phyloP scores from a whole-genome alignment of 2,888 invertebrate genomes.

The Steromphala cineraria region DNA sequence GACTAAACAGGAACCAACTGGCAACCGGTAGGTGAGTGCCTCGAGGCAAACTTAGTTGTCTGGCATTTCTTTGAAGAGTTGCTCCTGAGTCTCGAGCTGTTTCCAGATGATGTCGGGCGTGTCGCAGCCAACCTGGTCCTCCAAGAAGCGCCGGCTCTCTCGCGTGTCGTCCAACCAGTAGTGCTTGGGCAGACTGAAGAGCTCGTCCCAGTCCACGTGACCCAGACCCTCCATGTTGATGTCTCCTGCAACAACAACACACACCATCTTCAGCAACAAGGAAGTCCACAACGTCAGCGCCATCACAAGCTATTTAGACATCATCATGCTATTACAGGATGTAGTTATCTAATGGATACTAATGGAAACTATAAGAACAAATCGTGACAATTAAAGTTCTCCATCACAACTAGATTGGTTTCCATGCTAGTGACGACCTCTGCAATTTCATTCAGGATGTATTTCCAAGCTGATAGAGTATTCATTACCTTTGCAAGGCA shows the following conservation, averaged over 20 bases:
- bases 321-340: too few relatives aligned
- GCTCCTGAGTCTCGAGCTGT: constrained; percentile 82
- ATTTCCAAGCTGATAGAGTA: background rate
- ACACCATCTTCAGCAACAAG: background rate
- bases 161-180: constrained; percentile 91
- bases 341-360: background rate
- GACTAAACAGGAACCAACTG: background rate
- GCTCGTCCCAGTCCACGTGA: constrained; percentile 83
- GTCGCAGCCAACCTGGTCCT: constrained; percentile 92
- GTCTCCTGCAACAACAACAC: constrained; percentile 61
- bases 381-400: too few relatives aligned
- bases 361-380: background rate
- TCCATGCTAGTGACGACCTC: background rate
- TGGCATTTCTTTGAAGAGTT: constrained; percentile 46
- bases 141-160: constrained; percentile 90
- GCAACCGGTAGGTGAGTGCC: too few relatives aligned
- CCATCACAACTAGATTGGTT: background rate
- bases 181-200: constrained; percentile 92
- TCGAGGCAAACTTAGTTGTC: background rate
- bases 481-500: constrained; percentile 70
- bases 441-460: background rate
- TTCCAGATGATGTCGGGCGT: constrained; percentile 85
- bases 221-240: constrained; percentile 85
- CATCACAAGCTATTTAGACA: too few relatives aligned
- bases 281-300: too few relatives aligned